Evolutionary conservation across 92 coral and sea anemone genomes (phyloP), one percentile per base, ranked within the genome.

Genomic region (Anthopleura xanthogrammica): DNA sequence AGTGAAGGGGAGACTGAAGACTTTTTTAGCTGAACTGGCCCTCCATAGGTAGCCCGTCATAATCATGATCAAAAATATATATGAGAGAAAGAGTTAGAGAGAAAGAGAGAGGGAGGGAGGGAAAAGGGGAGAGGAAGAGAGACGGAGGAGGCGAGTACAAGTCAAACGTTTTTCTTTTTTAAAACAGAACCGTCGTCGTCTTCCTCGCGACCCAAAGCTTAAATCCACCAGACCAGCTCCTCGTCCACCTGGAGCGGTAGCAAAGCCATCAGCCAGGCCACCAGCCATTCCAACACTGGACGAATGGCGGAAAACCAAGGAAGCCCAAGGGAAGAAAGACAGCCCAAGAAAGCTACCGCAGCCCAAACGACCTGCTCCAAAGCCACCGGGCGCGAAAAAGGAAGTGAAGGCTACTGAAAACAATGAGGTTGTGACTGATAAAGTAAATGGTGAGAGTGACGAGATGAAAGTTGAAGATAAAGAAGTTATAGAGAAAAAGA

Each of bases 231-330:
- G 79, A 58, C 85, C 86, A 24, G 86, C 80, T 0, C 80, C 85
- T 1, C 75, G 58, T 58, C 85, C 80, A 17, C 89, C 87, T 12
- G 79, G 89, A 41, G 72, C 92, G 3, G 82, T 84, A 36, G 77
- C 94, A 12, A 52, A 75, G 41, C 85, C 90, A 40, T 91, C 92
- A 6, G 75, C 89, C 40, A 90, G 83, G 50, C 92, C 94, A 39
- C 84, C 90, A 62, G 87, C 83, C 23, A 87, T 95, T 6, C 98
- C 98, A 16, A 82, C 94, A 52, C 93, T 92, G 60, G 92, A 92
- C 58, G 98, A 95, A 80, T 95, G 98, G 95, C 94, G 86, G 58
- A 88, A 88, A 36, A 23, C 58, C 1, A 77, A 13, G 43, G 29
- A 64, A 60, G 14, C 73, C 12, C 87, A 39, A 71, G 17, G 42